These are phyloP conservation scores for Trachurus trachurus DNA, from an alignment of 2,797 vertebrate genomes.

Conservation along the genomic window DNA sequence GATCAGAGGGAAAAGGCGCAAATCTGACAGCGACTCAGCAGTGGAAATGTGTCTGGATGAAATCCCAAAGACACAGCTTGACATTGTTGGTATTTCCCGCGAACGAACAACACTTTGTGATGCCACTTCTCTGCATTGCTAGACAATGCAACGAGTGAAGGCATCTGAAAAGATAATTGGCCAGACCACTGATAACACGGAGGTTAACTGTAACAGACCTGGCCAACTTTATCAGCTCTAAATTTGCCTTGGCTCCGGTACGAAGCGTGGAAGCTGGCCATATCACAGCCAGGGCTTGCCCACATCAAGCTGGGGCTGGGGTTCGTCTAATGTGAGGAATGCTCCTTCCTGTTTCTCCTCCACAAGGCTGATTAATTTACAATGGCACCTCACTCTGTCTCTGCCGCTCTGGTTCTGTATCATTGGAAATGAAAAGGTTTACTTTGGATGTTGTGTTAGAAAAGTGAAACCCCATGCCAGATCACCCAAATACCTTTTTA, in stretches of 20 bases:
- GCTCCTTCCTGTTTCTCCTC: slow-evolving; percentile 72
- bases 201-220: slow-evolving; percentile 71
- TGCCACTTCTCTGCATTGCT: slow-evolving; percentile 41
- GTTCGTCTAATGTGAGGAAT: slow-evolving; percentile 80
- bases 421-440: slow-evolving; percentile 83
- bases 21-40: slow-evolving; percentile 63
- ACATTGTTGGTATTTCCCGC: slow-evolving; percentile 53
- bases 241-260: slow-evolving; percentile 73
- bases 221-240: slow-evolving; percentile 69
- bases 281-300: slow-evolving; percentile 77
- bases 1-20: slow-evolving; percentile 48
- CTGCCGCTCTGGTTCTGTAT: slow-evolving; percentile 69
- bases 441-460: slow-evolving; percentile 80
- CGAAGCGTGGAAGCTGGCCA: slow-evolving; percentile 73
- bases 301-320: slow-evolving; percentile 70
- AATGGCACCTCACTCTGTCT: slow-evolving; percentile 69
- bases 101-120: slow-evolving; percentile 49
- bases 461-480: slow-evolving; percentile 78
- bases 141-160: slow-evolving; percentile 43
- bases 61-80: slow-evolving; percentile 59
- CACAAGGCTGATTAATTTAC: slow-evolving; percentile 76
- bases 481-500: slow-evolving; percentile 80
- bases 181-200: slow-evolving; percentile 53
- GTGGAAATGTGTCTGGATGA: slow-evolving; percentile 57
- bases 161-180: slow-evolving; percentile 68